A percentile compares a stretch with the other conserved stretches of the same genome.
These are phyloP conservation scores for Emydura subglobosa DNA, from an alignment of 2,113 vertebrate species.

Conservation along the genomic window DNA sequence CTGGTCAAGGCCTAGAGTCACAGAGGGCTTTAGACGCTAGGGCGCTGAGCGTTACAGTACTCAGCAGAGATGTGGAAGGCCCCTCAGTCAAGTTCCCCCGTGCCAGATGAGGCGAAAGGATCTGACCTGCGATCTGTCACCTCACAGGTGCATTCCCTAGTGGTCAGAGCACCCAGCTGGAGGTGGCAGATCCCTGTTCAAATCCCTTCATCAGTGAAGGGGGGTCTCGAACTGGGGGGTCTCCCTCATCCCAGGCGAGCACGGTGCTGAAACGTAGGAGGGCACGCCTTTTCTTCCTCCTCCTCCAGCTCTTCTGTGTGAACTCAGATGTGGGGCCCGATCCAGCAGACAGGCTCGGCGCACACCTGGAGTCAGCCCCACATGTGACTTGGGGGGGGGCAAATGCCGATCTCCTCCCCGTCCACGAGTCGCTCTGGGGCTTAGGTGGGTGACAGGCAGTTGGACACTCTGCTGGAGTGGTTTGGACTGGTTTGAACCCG, in stretches of 20 bases:
- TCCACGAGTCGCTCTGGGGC: neutral
- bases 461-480: neutral
- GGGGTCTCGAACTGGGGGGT: neutral
- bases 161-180: no score
- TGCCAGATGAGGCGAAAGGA: no score
- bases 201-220: neutral
- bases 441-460: no score
- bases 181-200: neutral
- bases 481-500: neutral
- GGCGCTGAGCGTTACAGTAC: no score
- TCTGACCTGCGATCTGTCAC: neutral
- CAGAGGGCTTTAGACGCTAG: no score
- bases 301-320: neutral
- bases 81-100: neutral
- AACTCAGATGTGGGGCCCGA: neutral
- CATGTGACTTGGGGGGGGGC: neutral
- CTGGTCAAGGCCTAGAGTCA: no score
- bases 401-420: neutral
- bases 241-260: no score
- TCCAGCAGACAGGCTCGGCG: neutral
- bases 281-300: neutral
- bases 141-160: neutral
- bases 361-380: neutral
- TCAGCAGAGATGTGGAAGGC: neutral
- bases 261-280: neutral